These are phyloP conservation scores for Scolopax rusticola DNA, from an alignment of 2,797 vertebrate species.

Conservation along the genomic window DNA sequence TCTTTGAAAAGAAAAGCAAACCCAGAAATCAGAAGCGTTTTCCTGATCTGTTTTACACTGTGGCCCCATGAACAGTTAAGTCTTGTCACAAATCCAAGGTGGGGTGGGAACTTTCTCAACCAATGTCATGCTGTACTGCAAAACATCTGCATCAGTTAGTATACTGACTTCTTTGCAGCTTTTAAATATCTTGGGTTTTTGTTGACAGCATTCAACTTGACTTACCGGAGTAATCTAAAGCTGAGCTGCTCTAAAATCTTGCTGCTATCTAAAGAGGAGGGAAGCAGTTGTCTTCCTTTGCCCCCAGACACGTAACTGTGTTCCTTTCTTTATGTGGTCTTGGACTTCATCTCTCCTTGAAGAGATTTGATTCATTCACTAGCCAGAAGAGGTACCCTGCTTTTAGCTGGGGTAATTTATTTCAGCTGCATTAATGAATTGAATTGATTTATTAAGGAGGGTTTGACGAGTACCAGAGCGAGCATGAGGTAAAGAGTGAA, in stretches of 20 bases:
- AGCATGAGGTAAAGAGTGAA: background rate
- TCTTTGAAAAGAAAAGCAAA: background rate
- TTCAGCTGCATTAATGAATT: background rate
- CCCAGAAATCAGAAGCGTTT: background rate
- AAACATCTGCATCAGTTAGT: background rate
- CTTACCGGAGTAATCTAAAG: background rate
- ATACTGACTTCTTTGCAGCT: background rate
- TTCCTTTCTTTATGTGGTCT: background rate
- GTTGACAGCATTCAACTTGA: background rate
- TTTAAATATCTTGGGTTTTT: background rate
- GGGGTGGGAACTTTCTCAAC: background rate
- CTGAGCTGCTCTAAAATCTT: background rate
- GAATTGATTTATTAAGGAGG: background rate
- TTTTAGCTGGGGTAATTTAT: background rate
- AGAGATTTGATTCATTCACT: background rate
- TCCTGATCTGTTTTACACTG: background rate
- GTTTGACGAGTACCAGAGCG: background rate
- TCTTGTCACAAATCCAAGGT: background rate
- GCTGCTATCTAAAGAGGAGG: background rate
- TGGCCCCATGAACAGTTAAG: background rate
- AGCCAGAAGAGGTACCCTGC: background rate
- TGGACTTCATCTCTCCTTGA: background rate
- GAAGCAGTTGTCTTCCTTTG: background rate
- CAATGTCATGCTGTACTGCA: background rate
- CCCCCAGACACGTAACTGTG: background rate